Base-by-base conservation (phyloP, 2,113 vertebrate genomes). In the Heliornis fulica region DNA sequence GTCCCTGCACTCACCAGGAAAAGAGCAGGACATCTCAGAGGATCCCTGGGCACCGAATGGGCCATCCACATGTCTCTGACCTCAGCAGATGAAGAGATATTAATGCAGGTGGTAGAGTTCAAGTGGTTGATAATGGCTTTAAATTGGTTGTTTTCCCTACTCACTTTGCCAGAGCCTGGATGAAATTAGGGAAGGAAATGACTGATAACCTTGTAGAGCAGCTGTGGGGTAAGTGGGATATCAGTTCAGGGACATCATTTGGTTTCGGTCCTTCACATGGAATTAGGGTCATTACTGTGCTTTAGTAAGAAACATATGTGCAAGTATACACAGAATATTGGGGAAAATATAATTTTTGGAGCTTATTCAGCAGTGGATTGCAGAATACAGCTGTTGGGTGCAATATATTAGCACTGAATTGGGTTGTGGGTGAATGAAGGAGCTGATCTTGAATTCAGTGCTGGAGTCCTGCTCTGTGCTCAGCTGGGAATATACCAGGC, bases 31-130 rank as follows among this genome's bases (percentile, higher is more conserved):
- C 20, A 3, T 2, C 61, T 28, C 46, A 9, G n/a, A 11, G 51
- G 23, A 5, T 9, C 15, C 11, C 16, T 1, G 18, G 31, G 54
- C 17, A 3, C 0, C 29, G 75, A 23, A 41, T 7, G 1, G 29
- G 57, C 28, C 74, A 69, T 6, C 3, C 38, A 6, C 45, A 1
- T 4, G n/a, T 6, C 54, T 48, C 13, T 14, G 15, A 9, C 11
- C 19, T 5, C 54, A 15, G 43, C 13, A 2, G 23, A 2, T 5
- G 25, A 19, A n/a, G 0, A 22, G 45, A 9, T 6, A 5, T 36
- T 21, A 46, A 8, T 13, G 36, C 69, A 81, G 63, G 20, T 13
- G 23, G 1, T 64, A 19, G 18, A 18, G 11, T 11, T 45, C 26
- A 15, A 77, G 19, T 34, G 13, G 4, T 26, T 25, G 38, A 1